Evolutionary conservation across 2,888 invertebrate species (phyloP).

Genomic region (Emmelina monodactyla): DNA sequence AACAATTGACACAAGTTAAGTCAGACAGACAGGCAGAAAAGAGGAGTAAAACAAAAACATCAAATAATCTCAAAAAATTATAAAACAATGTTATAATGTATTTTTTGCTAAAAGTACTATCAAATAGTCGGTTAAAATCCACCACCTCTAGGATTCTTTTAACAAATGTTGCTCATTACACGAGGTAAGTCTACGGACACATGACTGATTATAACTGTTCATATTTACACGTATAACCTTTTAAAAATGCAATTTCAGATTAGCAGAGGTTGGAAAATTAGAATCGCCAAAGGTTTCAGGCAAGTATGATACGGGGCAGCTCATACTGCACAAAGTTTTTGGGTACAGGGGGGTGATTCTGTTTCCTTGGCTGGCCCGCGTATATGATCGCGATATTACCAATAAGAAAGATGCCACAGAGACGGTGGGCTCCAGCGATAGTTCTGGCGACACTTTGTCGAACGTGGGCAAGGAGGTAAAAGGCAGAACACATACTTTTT

Average conservation of each 20-base stretch:
- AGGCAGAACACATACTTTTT: conserved; percentile 92
- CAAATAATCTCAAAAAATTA: conserved; percentile 40
- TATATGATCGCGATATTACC: conserved; percentile 91
- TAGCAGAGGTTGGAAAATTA: conserved; percentile 93
- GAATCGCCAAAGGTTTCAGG: conserved; percentile 86
- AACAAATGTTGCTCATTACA: conserved; percentile 52
- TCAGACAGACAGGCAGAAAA: no score
- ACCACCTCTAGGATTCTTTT: conserved; percentile 44
- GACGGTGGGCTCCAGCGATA: conserved; percentile 26
- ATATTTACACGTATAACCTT: conserved; percentile 10
- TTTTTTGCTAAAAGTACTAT: conserved; percentile 54
- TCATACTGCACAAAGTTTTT: conserved; percentile 95
- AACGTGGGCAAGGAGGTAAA: conserved; percentile 85
- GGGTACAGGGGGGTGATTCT: conserved; percentile 96
- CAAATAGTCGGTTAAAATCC: conserved; percentile 38
- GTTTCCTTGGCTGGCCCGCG: conserved; percentile 96
- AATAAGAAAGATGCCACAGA: conserved; percentile 68
- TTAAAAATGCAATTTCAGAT: conserved; percentile 71
- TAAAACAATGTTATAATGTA: conserved; percentile 62
- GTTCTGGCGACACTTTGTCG: conserved; percentile 42
- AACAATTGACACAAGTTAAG: no score
- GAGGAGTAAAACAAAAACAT: no score
- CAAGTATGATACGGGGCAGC: conserved; percentile 95
- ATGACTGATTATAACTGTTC: not conserved
- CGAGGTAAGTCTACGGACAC: conserved; percentile 31